Evolutionary conservation across 2,113 vertebrate species (phyloP), one percentile per base, ranked within the genome.

Genomic region (Coptodon rendalli): DNA sequence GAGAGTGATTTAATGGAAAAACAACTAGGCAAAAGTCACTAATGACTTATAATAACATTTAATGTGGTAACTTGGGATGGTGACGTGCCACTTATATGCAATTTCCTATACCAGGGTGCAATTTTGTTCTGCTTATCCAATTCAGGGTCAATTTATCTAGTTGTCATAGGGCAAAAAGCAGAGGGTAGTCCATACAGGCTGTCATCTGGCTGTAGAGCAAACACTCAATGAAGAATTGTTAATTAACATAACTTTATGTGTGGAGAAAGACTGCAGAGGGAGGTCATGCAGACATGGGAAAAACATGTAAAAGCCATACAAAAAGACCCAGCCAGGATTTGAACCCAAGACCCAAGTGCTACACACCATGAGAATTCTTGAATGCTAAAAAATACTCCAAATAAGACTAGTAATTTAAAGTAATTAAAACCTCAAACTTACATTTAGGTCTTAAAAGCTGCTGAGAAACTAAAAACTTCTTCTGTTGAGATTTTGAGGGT

Each of bases 171-270:
- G 5, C 16, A 63, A 63, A 34, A 63, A 34, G 16, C 31, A 63
- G 59, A 0, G 9, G 17, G 17, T 19, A 4, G 2, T 19, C 1
- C 31, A 11, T 10, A 4, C 59, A 63, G 31, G 31, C 17, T 63
- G 16, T 11, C 16, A 34, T 61, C 2, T 61, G 17, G 16, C 14
- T 10, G 0, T 10, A 4, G 57, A 17, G 57, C 57, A 61, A 31
- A 34, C 57, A 6, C 29, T 1, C 29, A 61, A 19, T 34, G 0
- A 4, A 63, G 59, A 63, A 63, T 63, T 19, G 9, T 3, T 34
- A 4, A 19, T 0, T 63, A 63, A 34, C 9, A 0, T 0, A 63
- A 2, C 5, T 34, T 11, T 63, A 63, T 63, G 0, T 0, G 0
- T 19, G 6, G 59, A 63, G 59, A 7, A 63, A 63, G 59, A 57